A percentile compares a stretch with the other conserved stretches of the same genome.
These are phyloP conservation scores for Psilopogon haemacephalus DNA, from an alignment of 2,113 vertebrate species.

Conservation along the genomic window DNA sequence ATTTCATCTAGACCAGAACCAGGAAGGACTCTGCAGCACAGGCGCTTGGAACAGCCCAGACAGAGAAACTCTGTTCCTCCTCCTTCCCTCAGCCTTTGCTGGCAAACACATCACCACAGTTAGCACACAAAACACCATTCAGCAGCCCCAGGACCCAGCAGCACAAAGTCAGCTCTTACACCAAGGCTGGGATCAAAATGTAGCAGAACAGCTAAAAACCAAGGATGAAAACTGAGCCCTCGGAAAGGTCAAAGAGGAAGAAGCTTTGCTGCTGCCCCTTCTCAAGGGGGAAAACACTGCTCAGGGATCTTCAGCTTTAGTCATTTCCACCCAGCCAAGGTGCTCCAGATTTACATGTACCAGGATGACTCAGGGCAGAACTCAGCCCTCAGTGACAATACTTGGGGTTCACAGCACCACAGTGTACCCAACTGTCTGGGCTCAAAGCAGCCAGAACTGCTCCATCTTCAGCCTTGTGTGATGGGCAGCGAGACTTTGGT, in stretches of 20 bases:
- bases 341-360: background rate
- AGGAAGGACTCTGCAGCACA: background rate
- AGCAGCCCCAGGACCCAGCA: background rate
- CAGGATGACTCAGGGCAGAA: background rate
- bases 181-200: background rate
- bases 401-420: background rate
- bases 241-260: background rate
- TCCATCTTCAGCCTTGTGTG: background rate
- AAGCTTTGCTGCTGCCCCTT: background rate
- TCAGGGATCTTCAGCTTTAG: background rate
- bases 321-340: background rate
- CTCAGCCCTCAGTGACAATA: background rate
- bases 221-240: background rate
- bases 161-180: background rate
- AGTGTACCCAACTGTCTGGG: background rate
- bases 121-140: background rate
- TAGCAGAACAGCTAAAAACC: background rate
- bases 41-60: background rate
- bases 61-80: conserved; percentile 34
- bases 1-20: background rate
- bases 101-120: background rate
- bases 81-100: background rate
- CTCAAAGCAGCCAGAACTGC: background rate
- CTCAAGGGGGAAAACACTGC: background rate
- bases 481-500: background rate